Base-by-base conservation (phyloP, 2,113 vertebrate genomes). In the Pelmatolapia mariae region DNA sequence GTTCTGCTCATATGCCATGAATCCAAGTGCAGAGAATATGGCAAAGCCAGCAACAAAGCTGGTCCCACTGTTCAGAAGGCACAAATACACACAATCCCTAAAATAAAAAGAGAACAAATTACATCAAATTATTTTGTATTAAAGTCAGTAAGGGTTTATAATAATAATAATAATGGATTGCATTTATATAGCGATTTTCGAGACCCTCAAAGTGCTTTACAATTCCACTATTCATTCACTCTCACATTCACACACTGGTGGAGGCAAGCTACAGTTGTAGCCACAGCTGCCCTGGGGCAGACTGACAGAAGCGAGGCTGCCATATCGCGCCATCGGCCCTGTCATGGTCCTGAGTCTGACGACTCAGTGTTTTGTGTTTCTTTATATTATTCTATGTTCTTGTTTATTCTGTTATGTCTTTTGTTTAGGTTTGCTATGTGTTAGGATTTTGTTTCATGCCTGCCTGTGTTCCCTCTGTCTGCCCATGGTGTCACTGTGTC, bases 21-120 rank as follows among this genome's bases (percentile, higher is more conserved):
- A 99, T 82, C 97, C 97, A 88, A 99, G 95, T 66, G 96, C 97
- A 29, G 98, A 98, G 95, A 99, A 99, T 85, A 99, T 98, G 83
- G 98, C 98, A 95, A 99, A 98, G 10, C 98, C 98, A 10, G 98
- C 98, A 45, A 97, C 86, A 50, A 99, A 98, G 92, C 98, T 99
- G 86, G 98, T 99, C 66, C 96, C 96, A 50, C 98, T 99, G 94
- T 99, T 99, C 91, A 99, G 92, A 86, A 98, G 96, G 95, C 98
- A 99, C 76, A 99, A 96, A 87, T 98, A 96, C 13, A 98, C 85
- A 96, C 97, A 97, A 93, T 98, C 98, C 95, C 98, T 99, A 33
- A 80, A 81, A 54, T 52, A 81, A 56, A 68, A 56, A 85, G 24
- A 82, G 50, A 76, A 56, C 1, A 47, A 53, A 12, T 31, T 13